A percentile compares a stretch with the other conserved stretches of the same genome.
Conservation (phyloP, 2,797 vertebrate genomes). For the Fundulus diaphanus region DNA sequence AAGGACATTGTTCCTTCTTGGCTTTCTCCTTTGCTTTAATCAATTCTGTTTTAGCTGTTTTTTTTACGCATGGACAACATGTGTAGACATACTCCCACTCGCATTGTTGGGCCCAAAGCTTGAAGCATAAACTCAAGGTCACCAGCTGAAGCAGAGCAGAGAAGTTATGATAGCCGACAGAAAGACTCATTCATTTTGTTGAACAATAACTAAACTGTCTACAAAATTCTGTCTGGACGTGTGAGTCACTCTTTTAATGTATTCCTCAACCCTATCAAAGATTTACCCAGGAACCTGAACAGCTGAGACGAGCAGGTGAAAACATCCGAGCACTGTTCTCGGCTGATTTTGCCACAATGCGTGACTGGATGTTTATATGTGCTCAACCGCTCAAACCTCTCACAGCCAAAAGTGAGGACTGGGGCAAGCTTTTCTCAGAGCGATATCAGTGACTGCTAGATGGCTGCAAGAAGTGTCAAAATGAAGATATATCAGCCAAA, state of each 20-base stretch:
- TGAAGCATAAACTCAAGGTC: slow-evolving; percentile 63
- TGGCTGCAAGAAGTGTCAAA: neutral
- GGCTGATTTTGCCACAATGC: slow-evolving; percentile 35
- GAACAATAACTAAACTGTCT: slow-evolving; percentile 71
- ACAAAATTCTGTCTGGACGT: slow-evolving; percentile 27
- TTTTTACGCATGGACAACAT: slow-evolving; percentile 20
- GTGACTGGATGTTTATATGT: neutral
- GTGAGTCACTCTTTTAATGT: slow-evolving; percentile 49
- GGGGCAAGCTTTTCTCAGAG: neutral
- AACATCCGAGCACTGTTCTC: slow-evolving; percentile 40
- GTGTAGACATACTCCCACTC: slow-evolving; percentile 8
- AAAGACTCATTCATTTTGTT: slow-evolving; percentile 62
- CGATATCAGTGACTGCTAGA: neutral
- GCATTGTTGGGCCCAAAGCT: slow-evolving; percentile 11
- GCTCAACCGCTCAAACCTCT: neutral
- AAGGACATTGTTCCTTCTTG: slow-evolving; percentile 39
- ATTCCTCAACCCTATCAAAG: slow-evolving; percentile 57
- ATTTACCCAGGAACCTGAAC: slow-evolving; percentile 54
- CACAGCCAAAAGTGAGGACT: neutral
- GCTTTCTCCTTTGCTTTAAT: slow-evolving; percentile 13
- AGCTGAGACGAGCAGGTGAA: slow-evolving; percentile 48
- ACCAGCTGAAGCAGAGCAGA: slow-evolving; percentile 42
- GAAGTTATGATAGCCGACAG: slow-evolving; percentile 70
- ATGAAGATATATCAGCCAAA: neutral
- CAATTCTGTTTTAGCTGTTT: slow-evolving; percentile 13